Evolutionary conservation across 92 coral and sea anemone species (phyloP).

Genomic region (Actinostola sp.): DNA sequence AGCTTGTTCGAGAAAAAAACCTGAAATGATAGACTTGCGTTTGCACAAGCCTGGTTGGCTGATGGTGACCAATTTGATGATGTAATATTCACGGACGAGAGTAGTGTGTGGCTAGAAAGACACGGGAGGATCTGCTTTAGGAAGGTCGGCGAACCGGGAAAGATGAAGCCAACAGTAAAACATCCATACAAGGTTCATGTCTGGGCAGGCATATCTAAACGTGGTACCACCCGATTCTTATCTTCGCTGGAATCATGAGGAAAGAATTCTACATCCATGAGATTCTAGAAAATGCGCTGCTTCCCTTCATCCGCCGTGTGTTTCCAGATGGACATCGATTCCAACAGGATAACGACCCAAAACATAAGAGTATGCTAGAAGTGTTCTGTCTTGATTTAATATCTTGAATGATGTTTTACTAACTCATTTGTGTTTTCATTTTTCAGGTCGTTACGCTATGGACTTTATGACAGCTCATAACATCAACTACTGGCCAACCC

Average conservation of each 20-base stretch:
- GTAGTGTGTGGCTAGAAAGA: slow-evolving; percentile 50
- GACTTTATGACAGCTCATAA: slow-evolving; percentile 1
- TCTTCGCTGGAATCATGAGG: slow-evolving; percentile 56
- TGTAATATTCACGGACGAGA: slow-evolving; percentile 66
- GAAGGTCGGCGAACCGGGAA: slow-evolving; percentile 60
- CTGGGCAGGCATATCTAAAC: slow-evolving; percentile 56
- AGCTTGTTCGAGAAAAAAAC: slow-evolving; percentile 57
- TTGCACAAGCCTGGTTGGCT: slow-evolving; percentile 1
- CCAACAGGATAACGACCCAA: slow-evolving; percentile 62
- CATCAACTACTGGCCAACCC: slow-evolving; percentile 55
- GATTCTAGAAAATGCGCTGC: slow-evolving; percentile 23
- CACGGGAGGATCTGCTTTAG: slow-evolving; percentile 57
- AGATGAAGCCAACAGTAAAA: slow-evolving; percentile 53
- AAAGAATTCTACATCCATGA: slow-evolving; percentile 31
- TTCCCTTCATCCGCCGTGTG: slow-evolving; percentile 39
- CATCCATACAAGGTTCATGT: slow-evolving; percentile 60
- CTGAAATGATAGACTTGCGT: slow-evolving; percentile 27
- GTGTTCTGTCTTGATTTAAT: too few relatives aligned
- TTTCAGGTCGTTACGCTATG: slow-evolving; percentile 26
- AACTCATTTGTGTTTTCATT: too few relatives aligned
- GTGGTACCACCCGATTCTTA: slow-evolving; percentile 49
- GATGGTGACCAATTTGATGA: slow-evolving; percentile 49
- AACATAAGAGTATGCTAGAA: too few relatives aligned
- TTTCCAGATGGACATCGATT: slow-evolving; percentile 50
- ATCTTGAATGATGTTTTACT: too few relatives aligned